Conservation (phyloP, 53 echinoderm and acorn worm genomes). For the Luidia sarsii region DNA sequence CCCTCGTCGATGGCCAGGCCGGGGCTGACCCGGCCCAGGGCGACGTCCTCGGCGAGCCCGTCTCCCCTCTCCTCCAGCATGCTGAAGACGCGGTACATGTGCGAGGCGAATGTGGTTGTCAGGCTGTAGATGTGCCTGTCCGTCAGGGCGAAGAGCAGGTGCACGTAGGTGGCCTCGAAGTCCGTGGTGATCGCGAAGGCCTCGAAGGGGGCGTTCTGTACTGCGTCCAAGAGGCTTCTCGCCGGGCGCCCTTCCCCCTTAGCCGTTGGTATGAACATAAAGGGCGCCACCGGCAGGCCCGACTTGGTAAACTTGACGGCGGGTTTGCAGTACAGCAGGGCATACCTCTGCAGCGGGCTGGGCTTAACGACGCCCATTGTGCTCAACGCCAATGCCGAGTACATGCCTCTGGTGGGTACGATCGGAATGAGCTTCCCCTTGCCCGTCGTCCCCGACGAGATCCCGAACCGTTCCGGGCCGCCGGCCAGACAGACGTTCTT, state of each 20-base stretch:
- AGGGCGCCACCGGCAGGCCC: neutral
- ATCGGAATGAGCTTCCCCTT: slow-evolving; percentile 51
- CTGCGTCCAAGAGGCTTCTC: too few relatives aligned
- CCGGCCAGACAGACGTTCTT: slow-evolving; percentile 53
- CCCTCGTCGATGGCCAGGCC: slow-evolving; percentile 17
- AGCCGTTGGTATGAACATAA: neutral
- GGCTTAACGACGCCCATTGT: neutral
- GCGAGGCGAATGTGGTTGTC: slow-evolving; percentile 78
- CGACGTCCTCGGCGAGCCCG: slow-evolving; percentile 71
- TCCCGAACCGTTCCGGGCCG: slow-evolving; percentile 21
- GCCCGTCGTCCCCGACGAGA: slow-evolving; percentile 75
- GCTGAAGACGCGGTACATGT: slow-evolving; percentile 70
- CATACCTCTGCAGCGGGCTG: neutral
- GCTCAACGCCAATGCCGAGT: too few relatives aligned
- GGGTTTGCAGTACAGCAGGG: neutral
- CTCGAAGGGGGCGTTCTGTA: slow-evolving; percentile 55
- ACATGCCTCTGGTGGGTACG: neutral
- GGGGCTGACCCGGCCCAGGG: slow-evolving; percentile 64
- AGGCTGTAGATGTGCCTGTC: slow-evolving; percentile 65
- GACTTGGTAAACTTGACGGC: neutral
- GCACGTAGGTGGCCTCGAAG: slow-evolving; percentile 79
- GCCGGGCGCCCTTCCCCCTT: too few relatives aligned
- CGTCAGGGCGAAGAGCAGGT: slow-evolving; percentile 80
- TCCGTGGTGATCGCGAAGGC: slow-evolving; percentile 80
- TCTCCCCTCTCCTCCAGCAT: slow-evolving; percentile 68